Conservation (phyloP, 2,888 invertebrate species). For the Lucinisca nassula region DNA sequence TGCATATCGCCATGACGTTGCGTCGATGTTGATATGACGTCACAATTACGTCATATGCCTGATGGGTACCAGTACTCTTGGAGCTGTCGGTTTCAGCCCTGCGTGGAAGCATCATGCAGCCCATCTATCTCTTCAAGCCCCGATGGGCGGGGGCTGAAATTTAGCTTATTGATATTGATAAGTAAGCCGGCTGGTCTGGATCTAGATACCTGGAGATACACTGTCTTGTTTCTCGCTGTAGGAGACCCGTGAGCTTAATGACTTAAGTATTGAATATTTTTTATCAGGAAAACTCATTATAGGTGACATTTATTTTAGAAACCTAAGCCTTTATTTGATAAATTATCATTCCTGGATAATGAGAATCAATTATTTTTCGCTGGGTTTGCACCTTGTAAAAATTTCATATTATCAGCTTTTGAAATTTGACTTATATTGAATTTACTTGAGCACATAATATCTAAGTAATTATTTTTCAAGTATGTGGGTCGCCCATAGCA, state of each 20-base stretch:
- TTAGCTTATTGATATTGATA: background rate
- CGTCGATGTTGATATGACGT: too few relatives aligned
- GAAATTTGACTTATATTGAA: background rate
- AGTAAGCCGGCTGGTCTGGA: background rate
- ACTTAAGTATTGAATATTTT: background rate
- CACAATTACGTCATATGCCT: too few relatives aligned
- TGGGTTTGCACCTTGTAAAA: background rate
- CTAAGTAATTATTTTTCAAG: background rate
- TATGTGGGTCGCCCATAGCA: background rate
- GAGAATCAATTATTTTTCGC: slow-evolving; percentile 7
- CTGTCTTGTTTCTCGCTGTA: background rate
- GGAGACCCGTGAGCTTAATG: background rate
- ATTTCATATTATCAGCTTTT: background rate
- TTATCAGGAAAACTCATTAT: background rate
- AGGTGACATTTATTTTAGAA: background rate
- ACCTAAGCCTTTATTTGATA: background rate
- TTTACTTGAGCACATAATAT: background rate
- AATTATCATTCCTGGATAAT: background rate
- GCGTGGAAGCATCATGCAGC: background rate
- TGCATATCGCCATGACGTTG: too few relatives aligned
- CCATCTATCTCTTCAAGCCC: background rate
- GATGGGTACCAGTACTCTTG: too few relatives aligned
- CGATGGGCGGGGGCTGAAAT: background rate
- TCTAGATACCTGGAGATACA: background rate
- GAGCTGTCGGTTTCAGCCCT: too few relatives aligned